phyloP scores from a whole-genome alignment of 2,797 vertebrate species.

The Oryzias dopingdopingensis region DNA sequence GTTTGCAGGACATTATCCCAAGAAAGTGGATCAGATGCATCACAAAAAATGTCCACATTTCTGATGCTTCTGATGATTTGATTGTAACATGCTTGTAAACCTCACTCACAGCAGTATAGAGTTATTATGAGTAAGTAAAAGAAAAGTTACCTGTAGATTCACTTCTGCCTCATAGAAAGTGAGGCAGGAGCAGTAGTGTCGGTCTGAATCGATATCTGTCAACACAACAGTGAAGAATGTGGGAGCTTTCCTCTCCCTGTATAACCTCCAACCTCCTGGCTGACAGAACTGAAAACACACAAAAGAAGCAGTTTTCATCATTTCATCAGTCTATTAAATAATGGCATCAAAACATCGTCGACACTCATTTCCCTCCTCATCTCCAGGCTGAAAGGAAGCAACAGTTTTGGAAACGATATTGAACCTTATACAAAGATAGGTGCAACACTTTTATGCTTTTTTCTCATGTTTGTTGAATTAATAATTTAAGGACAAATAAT shows the following conservation, averaged over 20 bases:
- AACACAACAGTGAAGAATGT: slow-evolving; percentile 96
- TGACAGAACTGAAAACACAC: slow-evolving; percentile 89
- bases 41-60: too few relatives aligned
- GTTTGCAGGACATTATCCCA: not conserved
- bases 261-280: slow-evolving; percentile 93
- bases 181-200: slow-evolving; percentile 96
- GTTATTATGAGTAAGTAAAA: not conserved
- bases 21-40: too few relatives aligned
- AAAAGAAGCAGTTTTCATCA: not conserved
- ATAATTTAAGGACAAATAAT: too few relatives aligned
- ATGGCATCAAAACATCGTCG: too few relatives aligned
- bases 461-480: too few relatives aligned
- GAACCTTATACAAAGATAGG: too few relatives aligned
- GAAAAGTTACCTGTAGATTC: slow-evolving; percentile 87
- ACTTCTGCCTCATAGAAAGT: slow-evolving; percentile 97
- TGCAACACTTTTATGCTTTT: too few relatives aligned
- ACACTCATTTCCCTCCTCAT: too few relatives aligned
- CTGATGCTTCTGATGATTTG: too few relatives aligned
- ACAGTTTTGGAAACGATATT: too few relatives aligned
- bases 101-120: not conserved
- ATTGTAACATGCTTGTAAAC: not conserved
- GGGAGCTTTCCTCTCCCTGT: slow-evolving; percentile 89
- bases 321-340: not conserved
- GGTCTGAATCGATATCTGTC: slow-evolving; percentile 96
- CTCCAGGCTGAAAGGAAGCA: too few relatives aligned